These are phyloP conservation scores for Colletes gigas DNA, from an alignment of 1,140 invertebrate species.

Conservation along the genomic window DNA sequence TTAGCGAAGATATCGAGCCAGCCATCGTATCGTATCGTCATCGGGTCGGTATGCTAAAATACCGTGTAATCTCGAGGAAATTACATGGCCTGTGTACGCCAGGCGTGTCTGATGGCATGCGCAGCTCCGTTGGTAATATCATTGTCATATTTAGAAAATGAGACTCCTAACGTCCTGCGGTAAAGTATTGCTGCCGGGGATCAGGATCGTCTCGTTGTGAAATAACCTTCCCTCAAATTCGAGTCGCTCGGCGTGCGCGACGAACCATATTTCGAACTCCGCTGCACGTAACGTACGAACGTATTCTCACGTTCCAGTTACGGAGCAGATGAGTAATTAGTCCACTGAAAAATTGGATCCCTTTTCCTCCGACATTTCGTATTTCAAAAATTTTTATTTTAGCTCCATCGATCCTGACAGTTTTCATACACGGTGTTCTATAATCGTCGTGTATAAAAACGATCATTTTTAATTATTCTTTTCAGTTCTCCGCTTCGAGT, in stretches of 20 bases:
- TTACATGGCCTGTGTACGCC: constrained; percentile 41
- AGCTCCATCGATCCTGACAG: too few relatives aligned
- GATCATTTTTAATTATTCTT: too few relatives aligned
- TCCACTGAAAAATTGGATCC: background rate
- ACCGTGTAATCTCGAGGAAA: constrained; percentile 63
- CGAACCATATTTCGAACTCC: background rate
- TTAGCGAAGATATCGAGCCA: constrained; percentile 63
- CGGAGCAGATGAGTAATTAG: background rate
- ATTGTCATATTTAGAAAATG: constrained; percentile 47
- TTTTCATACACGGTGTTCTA: too few relatives aligned
- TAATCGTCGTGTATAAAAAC: too few relatives aligned
- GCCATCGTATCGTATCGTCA: constrained; percentile 48
- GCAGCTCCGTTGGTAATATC: constrained; percentile 20
- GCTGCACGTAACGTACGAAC: background rate
- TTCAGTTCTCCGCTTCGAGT: too few relatives aligned
- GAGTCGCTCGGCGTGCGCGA: too few relatives aligned
- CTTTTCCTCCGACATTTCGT: background rate
- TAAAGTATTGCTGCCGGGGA: constrained; percentile 4
- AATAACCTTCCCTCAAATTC: background rate
- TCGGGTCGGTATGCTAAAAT: constrained; percentile 56
- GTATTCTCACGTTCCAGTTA: background rate
- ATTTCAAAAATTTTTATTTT: too few relatives aligned
- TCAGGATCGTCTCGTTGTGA: constrained; percentile 8
- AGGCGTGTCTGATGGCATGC: background rate
- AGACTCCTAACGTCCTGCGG: background rate